Evolutionary conservation across 2,113 vertebrate genomes (phyloP).

Genomic region (Amblyopsis rosae): DNA sequence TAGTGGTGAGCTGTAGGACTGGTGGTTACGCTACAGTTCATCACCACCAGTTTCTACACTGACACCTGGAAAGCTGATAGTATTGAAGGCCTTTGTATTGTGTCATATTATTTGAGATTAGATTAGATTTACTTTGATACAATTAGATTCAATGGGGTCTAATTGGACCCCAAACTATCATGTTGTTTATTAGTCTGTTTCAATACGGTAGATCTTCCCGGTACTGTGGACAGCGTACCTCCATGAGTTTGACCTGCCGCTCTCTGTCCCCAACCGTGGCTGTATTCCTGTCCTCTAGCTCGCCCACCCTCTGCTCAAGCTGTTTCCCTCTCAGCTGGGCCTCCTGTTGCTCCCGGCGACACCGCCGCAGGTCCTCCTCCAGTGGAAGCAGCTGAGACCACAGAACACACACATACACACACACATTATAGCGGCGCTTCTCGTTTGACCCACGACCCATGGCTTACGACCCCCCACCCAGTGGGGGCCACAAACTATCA

Average conservation of each 20-base stretch:
- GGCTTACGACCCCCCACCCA: no score
- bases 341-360: slow-evolving; percentile 84
- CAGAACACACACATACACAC: slow-evolving; percentile 32
- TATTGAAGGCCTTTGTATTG: no score
- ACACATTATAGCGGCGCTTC: neutral
- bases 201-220: neutral
- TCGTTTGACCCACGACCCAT: neutral
- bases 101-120: no score
- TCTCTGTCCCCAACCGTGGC: slow-evolving; percentile 79
- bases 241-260: slow-evolving; percentile 86
- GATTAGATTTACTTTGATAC: no score
- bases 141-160: no score
- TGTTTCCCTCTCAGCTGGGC: slow-evolving; percentile 80
- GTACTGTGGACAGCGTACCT: slow-evolving; percentile 73
- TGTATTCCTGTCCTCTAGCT: slow-evolving; percentile 83
- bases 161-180: neutral
- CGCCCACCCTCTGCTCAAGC: slow-evolving; percentile 84
- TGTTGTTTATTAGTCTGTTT: neutral
- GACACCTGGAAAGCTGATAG: slow-evolving; percentile 1
- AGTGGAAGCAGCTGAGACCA: slow-evolving; percentile 80
- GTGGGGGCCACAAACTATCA: no score
- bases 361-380: slow-evolving; percentile 84
- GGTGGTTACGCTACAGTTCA: slow-evolving; percentile 15
- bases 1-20: slow-evolving; percentile 37
- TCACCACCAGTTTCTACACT: slow-evolving; percentile 16